Evolutionary conservation across 37 sponge, comb jelly and placozoan species (phyloP).

Genomic region (Crambe crambe): DNA sequence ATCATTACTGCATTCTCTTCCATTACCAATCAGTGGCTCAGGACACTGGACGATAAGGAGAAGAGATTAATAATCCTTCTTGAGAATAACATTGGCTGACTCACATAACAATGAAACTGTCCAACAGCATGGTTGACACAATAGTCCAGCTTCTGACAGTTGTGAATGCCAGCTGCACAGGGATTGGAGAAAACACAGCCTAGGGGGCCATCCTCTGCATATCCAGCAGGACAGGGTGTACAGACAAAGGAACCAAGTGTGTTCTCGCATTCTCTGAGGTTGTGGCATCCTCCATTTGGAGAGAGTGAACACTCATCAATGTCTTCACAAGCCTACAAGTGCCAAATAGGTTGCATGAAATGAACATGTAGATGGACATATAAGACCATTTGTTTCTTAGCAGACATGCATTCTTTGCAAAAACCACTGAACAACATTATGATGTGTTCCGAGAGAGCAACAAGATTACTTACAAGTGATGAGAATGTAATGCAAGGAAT

Average conservation of each 20-base stretch:
- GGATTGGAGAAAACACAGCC: constrained; percentile 72
- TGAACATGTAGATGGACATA: too few relatives aligned
- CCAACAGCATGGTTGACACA: constrained; percentile 66
- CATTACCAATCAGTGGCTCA: constrained; percentile 59
- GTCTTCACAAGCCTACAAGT: constrained; percentile 70
- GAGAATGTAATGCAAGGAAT: neutral
- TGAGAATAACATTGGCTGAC: too few relatives aligned
- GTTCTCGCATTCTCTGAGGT: constrained; percentile 65
- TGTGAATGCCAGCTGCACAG: constrained; percentile 69
- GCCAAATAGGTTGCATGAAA: too few relatives aligned
- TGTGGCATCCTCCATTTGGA: constrained; percentile 59
- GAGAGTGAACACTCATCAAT: constrained; percentile 73
- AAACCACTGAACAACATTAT: neutral
- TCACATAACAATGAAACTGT: constrained; percentile 64
- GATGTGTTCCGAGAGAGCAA: neutral
- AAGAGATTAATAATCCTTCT: too few relatives aligned
- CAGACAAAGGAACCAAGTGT: constrained; percentile 66
- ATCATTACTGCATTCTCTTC: constrained; percentile 66
- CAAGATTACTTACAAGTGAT: neutral
- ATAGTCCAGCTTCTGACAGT: constrained; percentile 57
- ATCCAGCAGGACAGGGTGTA: constrained; percentile 77
- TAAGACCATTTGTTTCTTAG: too few relatives aligned
- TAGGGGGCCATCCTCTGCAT: constrained; percentile 53
- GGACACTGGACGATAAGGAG: constrained; percentile 41
- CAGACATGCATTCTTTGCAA: neutral